Evolutionary conservation across 2,797 vertebrate genomes (phyloP).

Genomic region (Acanthopagrus latus): DNA sequence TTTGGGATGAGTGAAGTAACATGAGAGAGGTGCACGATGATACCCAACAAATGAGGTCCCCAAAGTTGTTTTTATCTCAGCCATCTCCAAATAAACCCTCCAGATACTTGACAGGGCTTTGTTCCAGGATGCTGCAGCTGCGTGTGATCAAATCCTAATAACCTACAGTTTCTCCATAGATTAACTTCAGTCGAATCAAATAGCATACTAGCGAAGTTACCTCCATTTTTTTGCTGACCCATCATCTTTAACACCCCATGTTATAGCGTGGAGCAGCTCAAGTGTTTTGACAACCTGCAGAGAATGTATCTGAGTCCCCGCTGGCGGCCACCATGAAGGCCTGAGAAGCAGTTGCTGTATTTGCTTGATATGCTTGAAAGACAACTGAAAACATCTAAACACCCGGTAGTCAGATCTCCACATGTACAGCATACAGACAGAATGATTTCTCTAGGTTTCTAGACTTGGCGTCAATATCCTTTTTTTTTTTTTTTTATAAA

Average conservation of each 20-base stretch:
- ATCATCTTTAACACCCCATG: background rate
- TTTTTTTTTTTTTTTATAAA: too few species aligned
- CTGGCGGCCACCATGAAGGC: background rate
- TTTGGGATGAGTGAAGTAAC: constrained; percentile 63
- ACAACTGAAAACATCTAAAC: too few species aligned
- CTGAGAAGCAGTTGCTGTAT: too few species aligned
- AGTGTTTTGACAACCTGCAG: background rate
- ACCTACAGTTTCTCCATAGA: background rate
- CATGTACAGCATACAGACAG: too few species aligned
- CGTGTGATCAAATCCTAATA: constrained; percentile 3
- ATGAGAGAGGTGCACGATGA: constrained; percentile 53
- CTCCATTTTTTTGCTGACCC: background rate
- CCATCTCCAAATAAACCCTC: constrained; percentile 62
- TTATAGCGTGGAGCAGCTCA: background rate
- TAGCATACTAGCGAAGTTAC: background rate
- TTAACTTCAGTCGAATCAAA: background rate
- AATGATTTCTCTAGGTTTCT: too few species aligned
- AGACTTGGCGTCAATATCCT: too few species aligned
- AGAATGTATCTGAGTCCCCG: background rate
- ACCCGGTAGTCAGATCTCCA: too few species aligned
- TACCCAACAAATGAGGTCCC: constrained; percentile 54
- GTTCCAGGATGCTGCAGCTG: constrained; percentile 49
- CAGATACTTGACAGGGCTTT: constrained; percentile 38
- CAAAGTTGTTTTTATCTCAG: constrained; percentile 62
- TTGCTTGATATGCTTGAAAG: too few species aligned